A percentile compares a stretch with the other conserved stretches of the same genome.
These are phyloP conservation scores for Caenorhabditis latens DNA, from an alignment of 1,140 invertebrate genomes.

Conservation along the genomic window DNA sequence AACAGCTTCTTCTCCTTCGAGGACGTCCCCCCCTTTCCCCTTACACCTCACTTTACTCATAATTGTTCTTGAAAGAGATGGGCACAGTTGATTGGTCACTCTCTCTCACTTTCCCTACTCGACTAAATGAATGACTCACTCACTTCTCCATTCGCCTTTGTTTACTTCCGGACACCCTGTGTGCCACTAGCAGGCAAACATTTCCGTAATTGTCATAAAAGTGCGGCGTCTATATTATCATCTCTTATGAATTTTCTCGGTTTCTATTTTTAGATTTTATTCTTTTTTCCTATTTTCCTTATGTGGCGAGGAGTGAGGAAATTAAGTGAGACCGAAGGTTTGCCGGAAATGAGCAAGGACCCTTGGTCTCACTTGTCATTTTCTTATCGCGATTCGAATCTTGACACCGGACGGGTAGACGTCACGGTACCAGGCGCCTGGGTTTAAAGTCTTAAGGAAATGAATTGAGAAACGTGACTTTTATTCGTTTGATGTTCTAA, in stretches of 20 bases:
- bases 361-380: background rate
- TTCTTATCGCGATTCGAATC: background rate
- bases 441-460: too few relatives aligned
- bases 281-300: background rate
- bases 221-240: constrained; percentile 11
- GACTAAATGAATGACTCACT: constrained; percentile 18
- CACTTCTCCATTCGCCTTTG: background rate
- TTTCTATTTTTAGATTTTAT: constrained; percentile 5
- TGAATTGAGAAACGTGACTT: too few relatives aligned
- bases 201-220: constrained; percentile 27
- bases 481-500: too few relatives aligned
- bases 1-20: background rate
- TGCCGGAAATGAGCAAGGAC: too few relatives aligned
- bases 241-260: constrained; percentile 19
- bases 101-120: background rate
- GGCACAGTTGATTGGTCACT: constrained; percentile 49
- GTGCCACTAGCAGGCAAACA: background rate
- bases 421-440: too few relatives aligned
- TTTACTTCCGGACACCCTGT: constrained; percentile 24
- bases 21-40: background rate
- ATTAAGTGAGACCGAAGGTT: background rate
- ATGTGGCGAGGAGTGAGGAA: background rate
- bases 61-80: constrained; percentile 47
- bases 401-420: too few relatives aligned
- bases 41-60: constrained; percentile 44